Evolutionary conservation across 1,140 invertebrate species (phyloP).

Genomic region (Macrotrachela quadricornifera): DNA sequence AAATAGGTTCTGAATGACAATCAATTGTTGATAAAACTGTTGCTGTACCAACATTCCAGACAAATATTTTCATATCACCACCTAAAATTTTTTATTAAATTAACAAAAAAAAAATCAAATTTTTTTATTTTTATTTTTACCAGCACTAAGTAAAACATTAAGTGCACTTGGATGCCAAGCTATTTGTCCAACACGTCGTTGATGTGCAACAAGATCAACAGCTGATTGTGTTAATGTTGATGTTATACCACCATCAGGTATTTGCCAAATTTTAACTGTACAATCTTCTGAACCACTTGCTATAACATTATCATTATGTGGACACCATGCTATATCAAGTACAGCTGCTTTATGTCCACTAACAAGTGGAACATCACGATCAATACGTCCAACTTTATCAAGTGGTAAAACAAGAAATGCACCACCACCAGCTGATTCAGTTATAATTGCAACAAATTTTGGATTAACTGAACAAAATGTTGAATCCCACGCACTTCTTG

Average conservation of each 20-base stretch:
- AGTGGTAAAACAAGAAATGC: conserved; percentile 92
- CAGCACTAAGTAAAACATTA: too few relatives aligned
- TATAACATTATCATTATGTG: conserved; percentile 92
- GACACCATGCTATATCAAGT: conserved; percentile 92
- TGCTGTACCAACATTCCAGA: conserved; percentile 27
- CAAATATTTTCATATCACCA: conserved; percentile 38
- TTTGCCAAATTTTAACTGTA: conserved; percentile 91
- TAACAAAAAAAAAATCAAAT: not conserved
- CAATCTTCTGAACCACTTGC: conserved; percentile 94
- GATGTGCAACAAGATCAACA: conserved; percentile 69
- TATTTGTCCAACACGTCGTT: conserved; percentile 77
- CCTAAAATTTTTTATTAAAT: conserved; percentile 16
- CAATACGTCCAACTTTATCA: conserved; percentile 81
- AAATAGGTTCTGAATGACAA: conserved; percentile 18
- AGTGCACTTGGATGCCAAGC: conserved; percentile 69
- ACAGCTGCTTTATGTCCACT: conserved; percentile 94
- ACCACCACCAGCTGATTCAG: conserved; percentile 89
- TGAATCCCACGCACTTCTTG: conserved; percentile 92
- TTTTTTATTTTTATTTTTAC: not conserved
- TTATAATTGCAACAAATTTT: conserved; percentile 94
- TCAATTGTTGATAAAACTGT: conserved; percentile 18
- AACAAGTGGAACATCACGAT: conserved; percentile 75
- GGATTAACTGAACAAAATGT: conserved; percentile 96
- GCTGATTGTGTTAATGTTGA: conserved; percentile 72
- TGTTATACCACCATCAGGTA: conserved; percentile 66